Conservation (phyloP, 2,113 vertebrate species). For the Phoxinus phoxinus region DNA sequence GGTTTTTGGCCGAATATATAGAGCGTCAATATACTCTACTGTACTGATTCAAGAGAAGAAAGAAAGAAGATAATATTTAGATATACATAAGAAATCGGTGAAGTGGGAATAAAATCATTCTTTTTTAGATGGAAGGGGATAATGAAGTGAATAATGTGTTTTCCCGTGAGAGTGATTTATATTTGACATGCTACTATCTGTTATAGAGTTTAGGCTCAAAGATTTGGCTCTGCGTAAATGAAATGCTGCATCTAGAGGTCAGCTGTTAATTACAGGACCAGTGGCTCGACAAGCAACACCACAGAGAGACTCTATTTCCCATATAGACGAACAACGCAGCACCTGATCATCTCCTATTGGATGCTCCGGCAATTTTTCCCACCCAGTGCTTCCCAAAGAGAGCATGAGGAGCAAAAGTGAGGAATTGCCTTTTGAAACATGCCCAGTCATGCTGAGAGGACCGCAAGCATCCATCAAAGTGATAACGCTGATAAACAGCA, state of each 20-base stretch:
- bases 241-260: background rate
- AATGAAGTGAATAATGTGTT: background rate
- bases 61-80: background rate
- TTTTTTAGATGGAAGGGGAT: background rate
- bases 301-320: background rate
- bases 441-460: constrained; percentile 66
- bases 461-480: constrained; percentile 69
- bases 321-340: background rate
- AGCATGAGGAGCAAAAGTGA: constrained; percentile 4
- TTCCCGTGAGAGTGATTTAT: background rate
- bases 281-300: background rate
- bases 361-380: background rate
- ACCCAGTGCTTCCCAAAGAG: background rate
- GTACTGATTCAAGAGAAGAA: no score
- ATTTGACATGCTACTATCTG: background rate
- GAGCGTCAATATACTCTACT: no score
- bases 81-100: background rate
- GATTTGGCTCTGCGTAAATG: background rate
- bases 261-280: background rate
- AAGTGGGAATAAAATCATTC: background rate
- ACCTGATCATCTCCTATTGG: background rate
- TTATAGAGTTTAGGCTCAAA: no score
- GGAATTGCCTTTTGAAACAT: constrained; percentile 61
- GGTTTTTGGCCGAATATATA: no score
- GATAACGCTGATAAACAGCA: constrained; percentile 65